Evolutionary conservation across 2,797 vertebrate genomes (phyloP).

Genomic region (Gallinago solitaria): DNA sequence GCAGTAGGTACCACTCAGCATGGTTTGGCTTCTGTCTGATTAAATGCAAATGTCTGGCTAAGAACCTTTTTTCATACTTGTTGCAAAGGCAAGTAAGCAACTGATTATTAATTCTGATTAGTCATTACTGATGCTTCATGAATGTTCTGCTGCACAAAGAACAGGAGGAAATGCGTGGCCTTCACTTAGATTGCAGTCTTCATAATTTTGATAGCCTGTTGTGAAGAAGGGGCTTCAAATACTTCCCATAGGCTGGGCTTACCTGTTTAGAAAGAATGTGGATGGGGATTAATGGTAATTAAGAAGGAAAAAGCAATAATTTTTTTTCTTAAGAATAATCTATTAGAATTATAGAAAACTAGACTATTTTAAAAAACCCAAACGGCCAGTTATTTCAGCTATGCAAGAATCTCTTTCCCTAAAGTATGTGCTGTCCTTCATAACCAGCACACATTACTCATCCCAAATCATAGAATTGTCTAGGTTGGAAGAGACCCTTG

Average conservation of each 20-base stretch:
- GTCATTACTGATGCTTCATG: slow-evolving; percentile 33
- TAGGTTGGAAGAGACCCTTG: no score
- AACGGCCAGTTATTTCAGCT: background rate
- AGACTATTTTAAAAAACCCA: background rate
- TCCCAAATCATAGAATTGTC: no score
- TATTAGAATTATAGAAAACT: background rate
- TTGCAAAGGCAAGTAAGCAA: background rate
- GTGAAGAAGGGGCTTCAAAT: slow-evolving; percentile 78
- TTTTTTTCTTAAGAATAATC: background rate
- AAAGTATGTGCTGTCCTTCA: background rate
- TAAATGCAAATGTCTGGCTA: slow-evolving; percentile 3
- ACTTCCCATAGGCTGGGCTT: slow-evolving; percentile 76
- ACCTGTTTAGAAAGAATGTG: slow-evolving; percentile 65
- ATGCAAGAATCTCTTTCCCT: background rate
- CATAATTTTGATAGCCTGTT: slow-evolving; percentile 72
- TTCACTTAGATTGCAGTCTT: slow-evolving; percentile 1
- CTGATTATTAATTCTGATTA: slow-evolving; percentile 55
- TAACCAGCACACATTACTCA: background rate
- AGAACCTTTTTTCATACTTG: background rate
- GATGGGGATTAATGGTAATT: background rate
- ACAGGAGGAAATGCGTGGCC: background rate
- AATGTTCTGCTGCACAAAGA: slow-evolving; percentile 1
- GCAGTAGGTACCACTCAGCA: background rate
- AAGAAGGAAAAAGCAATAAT: background rate
- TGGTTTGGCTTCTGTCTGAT: slow-evolving; percentile 5